Conservation (phyloP, 2,113 vertebrate genomes). For the Cygnus atratus region DNA sequence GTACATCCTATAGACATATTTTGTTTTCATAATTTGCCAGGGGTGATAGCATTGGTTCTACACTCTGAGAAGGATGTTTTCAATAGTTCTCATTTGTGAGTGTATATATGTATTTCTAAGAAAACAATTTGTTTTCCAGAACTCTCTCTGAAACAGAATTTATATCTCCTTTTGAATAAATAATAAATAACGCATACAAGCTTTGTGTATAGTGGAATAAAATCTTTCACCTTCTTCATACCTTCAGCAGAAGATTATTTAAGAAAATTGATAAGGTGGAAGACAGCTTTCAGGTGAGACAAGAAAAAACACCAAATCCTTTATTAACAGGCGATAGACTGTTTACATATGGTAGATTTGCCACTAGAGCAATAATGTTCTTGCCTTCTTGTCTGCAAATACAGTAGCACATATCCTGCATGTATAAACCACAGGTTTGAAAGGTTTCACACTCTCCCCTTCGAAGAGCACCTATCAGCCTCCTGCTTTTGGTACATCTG, state of each 20-base stretch:
- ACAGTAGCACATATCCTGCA: background rate
- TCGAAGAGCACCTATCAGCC: background rate
- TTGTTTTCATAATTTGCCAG: background rate
- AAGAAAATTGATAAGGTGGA: background rate
- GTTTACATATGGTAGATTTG: background rate
- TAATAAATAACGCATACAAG: conserved; percentile 8
- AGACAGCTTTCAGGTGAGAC: background rate
- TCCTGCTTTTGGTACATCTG: background rate
- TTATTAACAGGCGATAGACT: background rate
- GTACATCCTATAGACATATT: background rate
- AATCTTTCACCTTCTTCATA: background rate
- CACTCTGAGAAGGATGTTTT: background rate
- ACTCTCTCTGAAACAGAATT: background rate
- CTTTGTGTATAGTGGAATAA: background rate
- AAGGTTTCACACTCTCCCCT: background rate
- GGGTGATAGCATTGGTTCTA: background rate
- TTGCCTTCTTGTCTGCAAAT: background rate
- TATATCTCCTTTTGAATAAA: background rate
- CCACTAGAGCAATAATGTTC: background rate
- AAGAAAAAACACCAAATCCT: background rate
- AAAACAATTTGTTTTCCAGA: conserved; percentile 34
- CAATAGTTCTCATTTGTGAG: background rate
- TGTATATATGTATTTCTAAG: background rate
- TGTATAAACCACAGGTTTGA: background rate
- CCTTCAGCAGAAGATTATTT: background rate